Base-by-base conservation (phyloP, 2,113 vertebrate species). In the Mystacornis crossleyi region DNA sequence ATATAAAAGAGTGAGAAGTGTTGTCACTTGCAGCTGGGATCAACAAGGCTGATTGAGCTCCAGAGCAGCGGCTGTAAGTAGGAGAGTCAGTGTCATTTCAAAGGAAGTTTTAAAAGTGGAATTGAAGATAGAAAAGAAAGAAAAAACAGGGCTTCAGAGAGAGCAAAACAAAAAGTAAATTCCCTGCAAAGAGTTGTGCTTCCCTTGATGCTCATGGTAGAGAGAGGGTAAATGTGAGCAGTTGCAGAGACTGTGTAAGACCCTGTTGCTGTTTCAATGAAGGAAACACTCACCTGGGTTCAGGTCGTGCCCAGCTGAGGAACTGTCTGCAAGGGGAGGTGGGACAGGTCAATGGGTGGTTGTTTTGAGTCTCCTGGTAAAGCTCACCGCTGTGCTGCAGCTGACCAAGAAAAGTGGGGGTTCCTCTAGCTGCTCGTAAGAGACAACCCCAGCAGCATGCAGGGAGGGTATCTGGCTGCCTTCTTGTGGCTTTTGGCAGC, bases 1-100 rank as follows among this genome's bases (percentile, higher is more conserved):
- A 78, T 5, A 81, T 89, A 93, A 96, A 96, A 93, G 88, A 90
- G 95, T 96, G 93, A 97, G 94, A 95, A 95, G 26, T 95, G 94
- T 95, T 96, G 93, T 89, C 96, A 94, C 92, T 83, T 90, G 79
- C 86, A 88, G 60, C 43, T 81, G 88, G 90, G 81, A 95, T 95
- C 95, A 96, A 61, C 90, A 70, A 82, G 73, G 55, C 60, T 93
- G 88, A 82, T 6, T 54, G 71, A 93, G 51, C 67, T 90, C 55
- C 67, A 88, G 38, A 83, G n/a, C 21, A 40, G 38, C 4, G 13
- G 57, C 81, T 87, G 0, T 61, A 33, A 79, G 61, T 81, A 69
- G 64, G 28, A 86, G 7, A 69, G 75, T 18, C 31, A 23, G 8
- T 29, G 31, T 36, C 11, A 57, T 31, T 87, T 34, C 55, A 79